Percentiles rank a stretch among this genome's conserved stretches.
phyloP scores from a whole-genome alignment of 2,113 vertebrate genomes.

The Barnardius zonarius region DNA sequence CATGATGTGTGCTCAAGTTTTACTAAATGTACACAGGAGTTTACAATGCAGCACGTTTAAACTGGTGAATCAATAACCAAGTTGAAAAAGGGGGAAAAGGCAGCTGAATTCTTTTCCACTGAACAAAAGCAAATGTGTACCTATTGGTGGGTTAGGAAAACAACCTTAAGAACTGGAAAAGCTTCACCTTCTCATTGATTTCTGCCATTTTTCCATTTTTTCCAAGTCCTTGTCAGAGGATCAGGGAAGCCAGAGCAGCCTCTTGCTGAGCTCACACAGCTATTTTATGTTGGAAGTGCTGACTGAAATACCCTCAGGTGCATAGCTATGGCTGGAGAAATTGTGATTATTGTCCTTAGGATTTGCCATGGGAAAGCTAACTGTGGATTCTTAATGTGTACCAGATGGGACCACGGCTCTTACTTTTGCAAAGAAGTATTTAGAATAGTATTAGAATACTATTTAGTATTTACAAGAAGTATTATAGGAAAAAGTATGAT shows the following conservation, averaged over 20 bases:
- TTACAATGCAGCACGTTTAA: background rate
- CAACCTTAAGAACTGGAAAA: background rate
- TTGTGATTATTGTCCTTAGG: conserved; percentile 10
- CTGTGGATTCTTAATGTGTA: background rate
- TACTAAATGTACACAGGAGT: background rate
- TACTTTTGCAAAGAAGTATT: background rate
- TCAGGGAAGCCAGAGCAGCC: background rate
- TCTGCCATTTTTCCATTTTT: background rate
- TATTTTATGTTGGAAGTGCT: background rate
- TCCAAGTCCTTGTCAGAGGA: background rate
- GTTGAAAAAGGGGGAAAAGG: background rate
- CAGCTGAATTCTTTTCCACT: background rate
- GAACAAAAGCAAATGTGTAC: background rate
- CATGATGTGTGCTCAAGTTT: background rate
- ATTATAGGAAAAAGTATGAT: background rate
- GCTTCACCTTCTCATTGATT: background rate
- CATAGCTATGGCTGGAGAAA: background rate
- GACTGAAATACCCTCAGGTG: conserved; percentile 35
- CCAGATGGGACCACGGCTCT: conserved; percentile 17
- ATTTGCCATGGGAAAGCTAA: conserved; percentile 21
- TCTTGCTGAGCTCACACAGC: background rate
- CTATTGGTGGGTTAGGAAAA: background rate
- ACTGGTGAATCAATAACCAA: background rate
- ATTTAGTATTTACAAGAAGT: background rate
- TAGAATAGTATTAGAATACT: background rate